These are phyloP conservation scores for Stomatorhinus walkeri DNA, from an alignment of 2,797 vertebrate species.

Conservation along the genomic window DNA sequence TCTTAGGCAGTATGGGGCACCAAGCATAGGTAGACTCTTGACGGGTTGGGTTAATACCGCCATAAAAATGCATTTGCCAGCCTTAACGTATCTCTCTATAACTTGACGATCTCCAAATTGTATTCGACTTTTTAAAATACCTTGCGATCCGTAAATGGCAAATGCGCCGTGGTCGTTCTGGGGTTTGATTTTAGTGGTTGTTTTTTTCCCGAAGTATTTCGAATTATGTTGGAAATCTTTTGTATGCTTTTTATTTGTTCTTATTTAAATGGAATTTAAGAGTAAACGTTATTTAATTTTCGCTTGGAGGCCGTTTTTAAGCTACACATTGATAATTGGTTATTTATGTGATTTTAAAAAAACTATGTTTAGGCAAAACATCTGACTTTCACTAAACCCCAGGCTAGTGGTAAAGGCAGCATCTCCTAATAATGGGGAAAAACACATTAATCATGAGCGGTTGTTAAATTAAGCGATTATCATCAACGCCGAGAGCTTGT, in stretches of 20 bases:
- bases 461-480: neutral
- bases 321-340: neutral
- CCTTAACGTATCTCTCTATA: neutral
- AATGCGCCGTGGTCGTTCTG: neutral
- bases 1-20: neutral
- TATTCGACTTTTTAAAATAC: neutral
- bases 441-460: neutral
- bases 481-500: neutral
- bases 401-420: neutral
- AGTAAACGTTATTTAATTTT: neutral
- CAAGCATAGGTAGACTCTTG: neutral
- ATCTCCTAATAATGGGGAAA: neutral
- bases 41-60: neutral
- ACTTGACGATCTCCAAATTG: neutral
- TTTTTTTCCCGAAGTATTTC: neutral
- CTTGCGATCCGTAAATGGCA: neutral
- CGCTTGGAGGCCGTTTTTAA: neutral
- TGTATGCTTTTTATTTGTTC: neutral
- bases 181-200: neutral
- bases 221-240: neutral
- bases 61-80: neutral
- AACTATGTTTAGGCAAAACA: neutral
- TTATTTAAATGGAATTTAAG: neutral
- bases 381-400: neutral
- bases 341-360: neutral